These are phyloP conservation scores for Tetropium fuscum DNA, from an alignment of 2,888 invertebrate species.

Conservation along the genomic window DNA sequence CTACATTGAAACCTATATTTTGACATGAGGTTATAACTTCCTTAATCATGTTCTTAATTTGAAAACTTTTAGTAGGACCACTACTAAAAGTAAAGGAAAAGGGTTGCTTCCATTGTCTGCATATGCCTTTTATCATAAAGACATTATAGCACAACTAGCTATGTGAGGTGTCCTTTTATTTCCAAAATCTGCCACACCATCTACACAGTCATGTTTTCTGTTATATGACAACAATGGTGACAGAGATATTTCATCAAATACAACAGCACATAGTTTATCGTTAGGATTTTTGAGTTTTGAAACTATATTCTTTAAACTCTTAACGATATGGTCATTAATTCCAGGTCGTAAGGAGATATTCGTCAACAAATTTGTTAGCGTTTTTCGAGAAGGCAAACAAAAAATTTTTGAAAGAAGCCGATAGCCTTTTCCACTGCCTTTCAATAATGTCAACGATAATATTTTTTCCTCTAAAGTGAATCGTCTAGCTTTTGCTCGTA, in stretches of 20 bases:
- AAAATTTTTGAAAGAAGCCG: constrained; percentile 14
- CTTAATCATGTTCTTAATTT: constrained; percentile 6
- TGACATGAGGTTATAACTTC: constrained; percentile 3
- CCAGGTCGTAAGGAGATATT: background rate
- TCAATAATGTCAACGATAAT: constrained; percentile 22
- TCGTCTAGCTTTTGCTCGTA: background rate
- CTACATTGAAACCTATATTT: constrained; percentile 9
- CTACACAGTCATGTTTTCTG: background rate
- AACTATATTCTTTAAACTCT: background rate
- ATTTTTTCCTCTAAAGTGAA: constrained; percentile 25
- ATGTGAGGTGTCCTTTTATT: background rate
- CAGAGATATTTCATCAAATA: background rate
- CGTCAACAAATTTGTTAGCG: constrained; percentile 1
- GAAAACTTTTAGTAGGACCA: constrained; percentile 7
- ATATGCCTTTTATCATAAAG: background rate
- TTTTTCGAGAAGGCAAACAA: background rate
- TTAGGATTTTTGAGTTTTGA: constrained; percentile 1
- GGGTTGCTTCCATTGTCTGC: too few species aligned
- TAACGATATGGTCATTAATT: constrained; percentile 2
- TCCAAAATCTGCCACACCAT: background rate
- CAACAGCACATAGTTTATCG: constrained; percentile 1
- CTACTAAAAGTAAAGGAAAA: constrained; percentile 6
- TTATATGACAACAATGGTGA: background rate
- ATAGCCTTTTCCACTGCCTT: constrained; percentile 20
- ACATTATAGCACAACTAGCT: background rate